Evolutionary conservation across 2,888 invertebrate species (phyloP), one percentile per base, ranked within the genome.

Genomic region (Netelia fuscicornis): DNA sequence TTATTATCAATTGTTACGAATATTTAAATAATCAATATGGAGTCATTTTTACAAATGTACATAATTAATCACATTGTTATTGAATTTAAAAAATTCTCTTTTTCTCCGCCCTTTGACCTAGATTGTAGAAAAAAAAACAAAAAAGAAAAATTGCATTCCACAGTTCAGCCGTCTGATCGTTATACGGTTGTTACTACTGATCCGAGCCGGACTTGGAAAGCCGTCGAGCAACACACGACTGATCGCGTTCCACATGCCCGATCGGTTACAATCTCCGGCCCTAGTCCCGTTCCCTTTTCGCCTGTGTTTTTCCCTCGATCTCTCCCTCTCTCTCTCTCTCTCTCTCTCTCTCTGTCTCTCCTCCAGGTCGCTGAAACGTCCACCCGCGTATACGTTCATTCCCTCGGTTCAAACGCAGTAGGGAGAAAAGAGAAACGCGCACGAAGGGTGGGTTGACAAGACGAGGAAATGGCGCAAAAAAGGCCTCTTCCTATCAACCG

Each of bases 161-260:
- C 70, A 42, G 71, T 67, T 67, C 48, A 52, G 17, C 52, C 56
- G 83, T 80, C 84, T 20, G 84, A 84, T 62, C 65, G 30, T 44
- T 52, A 62, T 65, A 76, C 54, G 72, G 58, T 67, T 67, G 60
- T 84, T 72, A 81, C 80, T 72, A 81, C 80, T 81, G 76, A 80
- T 60, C 30, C 54, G 52, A 67, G 75, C 30, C 11, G 13, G 75
- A 56, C 74, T 17, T 58, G 5, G 13, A 10, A 42, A 37, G 17
- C 64, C 52, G 60, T 13, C 54, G 42, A 30, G 67, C 54, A 20
- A 42, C 2, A 48, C 13, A 48, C 13, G 48, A 10, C 10, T 48
- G 48, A 13, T 10, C 11, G 13, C 11, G 48, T 10, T 10, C 48
- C 48, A 48, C 5, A 48, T 48, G 13, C 48, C 68, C 74, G 83